Conservation (phyloP, 2,797 vertebrate species). For the Pipistrellus nathusii region DNA sequence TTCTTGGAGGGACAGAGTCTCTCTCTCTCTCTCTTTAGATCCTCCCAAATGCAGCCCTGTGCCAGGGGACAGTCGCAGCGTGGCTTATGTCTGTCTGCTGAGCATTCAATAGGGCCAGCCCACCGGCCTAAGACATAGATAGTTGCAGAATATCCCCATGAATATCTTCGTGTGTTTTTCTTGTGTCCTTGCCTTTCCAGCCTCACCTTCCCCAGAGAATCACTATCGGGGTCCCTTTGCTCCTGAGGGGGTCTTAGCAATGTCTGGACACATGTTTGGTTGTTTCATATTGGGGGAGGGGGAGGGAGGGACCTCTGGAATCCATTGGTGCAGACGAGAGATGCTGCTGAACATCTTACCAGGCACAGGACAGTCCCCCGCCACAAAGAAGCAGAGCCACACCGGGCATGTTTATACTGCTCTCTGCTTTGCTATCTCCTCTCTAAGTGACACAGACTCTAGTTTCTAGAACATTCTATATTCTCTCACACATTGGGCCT, state of each 20-base stretch:
- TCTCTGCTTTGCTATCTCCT: neutral
- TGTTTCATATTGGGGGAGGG: neutral
- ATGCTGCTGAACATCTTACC: neutral
- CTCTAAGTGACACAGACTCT: neutral
- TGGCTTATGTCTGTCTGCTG: neutral
- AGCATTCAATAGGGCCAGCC: neutral
- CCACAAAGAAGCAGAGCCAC: neutral
- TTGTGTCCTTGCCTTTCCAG: neutral
- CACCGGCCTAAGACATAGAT: neutral
- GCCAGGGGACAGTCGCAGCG: neutral
- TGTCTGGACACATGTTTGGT: neutral
- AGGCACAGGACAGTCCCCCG: too few relatives aligned
- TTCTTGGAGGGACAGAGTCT: neutral
- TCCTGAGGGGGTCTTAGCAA: neutral
- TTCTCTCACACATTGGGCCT: neutral
- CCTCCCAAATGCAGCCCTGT: neutral
- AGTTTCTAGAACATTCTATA: constrained; percentile 32
- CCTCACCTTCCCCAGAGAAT: neutral
- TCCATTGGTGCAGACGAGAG: neutral
- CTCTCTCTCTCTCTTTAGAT: neutral
- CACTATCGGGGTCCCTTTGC: neutral
- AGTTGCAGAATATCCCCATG: neutral
- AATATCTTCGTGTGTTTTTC: neutral
- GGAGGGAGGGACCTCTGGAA: neutral
- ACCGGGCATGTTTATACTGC: neutral